These are phyloP conservation scores for Allophyes oxyacanthae DNA, from an alignment of 2,888 invertebrate species.

Conservation along the genomic window DNA sequence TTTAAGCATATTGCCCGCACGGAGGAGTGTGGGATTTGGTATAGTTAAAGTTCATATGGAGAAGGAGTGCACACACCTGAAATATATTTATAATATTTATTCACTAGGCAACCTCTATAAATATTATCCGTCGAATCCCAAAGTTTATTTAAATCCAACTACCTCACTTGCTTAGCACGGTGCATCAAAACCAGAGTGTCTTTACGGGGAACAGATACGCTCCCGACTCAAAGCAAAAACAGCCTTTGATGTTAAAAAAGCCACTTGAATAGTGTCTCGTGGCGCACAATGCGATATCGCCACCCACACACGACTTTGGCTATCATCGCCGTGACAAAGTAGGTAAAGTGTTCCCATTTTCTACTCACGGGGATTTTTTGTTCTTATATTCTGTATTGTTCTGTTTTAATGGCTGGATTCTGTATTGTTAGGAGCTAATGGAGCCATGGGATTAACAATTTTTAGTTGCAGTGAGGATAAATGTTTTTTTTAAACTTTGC, in stretches of 20 bases:
- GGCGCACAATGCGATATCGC: conserved; percentile 63
- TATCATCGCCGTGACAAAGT: conserved; percentile 51
- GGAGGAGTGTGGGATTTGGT: no score
- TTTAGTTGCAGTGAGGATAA: conserved; percentile 17
- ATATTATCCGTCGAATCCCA: no score
- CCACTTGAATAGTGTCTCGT: conserved; percentile 73
- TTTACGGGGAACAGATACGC: conserved; percentile 46
- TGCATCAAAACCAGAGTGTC: conserved; percentile 45
- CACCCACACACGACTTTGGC: conserved; percentile 42
- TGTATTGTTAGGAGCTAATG: conserved; percentile 43
- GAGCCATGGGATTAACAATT: conserved; percentile 26
- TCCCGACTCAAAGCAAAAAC: conserved; percentile 65
- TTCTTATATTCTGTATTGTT: conserved; percentile 42
- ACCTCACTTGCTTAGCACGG: not conserved
- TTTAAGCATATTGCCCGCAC: no score
- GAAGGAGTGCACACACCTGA: no score
- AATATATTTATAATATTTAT: no score
- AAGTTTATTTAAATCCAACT: not conserved
- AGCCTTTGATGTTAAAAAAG: conserved; percentile 78
- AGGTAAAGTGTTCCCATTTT: conserved; percentile 56
- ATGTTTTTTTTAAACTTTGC: no score
- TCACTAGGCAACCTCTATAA: no score
- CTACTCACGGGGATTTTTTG: conserved; percentile 43
- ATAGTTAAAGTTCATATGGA: no score
- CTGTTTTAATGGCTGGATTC: conserved; percentile 43